A percentile compares a stretch with the other conserved stretches of the same genome.
Conservation (phyloP, 2,888 invertebrate species). For the Volucella zonaria region DNA sequence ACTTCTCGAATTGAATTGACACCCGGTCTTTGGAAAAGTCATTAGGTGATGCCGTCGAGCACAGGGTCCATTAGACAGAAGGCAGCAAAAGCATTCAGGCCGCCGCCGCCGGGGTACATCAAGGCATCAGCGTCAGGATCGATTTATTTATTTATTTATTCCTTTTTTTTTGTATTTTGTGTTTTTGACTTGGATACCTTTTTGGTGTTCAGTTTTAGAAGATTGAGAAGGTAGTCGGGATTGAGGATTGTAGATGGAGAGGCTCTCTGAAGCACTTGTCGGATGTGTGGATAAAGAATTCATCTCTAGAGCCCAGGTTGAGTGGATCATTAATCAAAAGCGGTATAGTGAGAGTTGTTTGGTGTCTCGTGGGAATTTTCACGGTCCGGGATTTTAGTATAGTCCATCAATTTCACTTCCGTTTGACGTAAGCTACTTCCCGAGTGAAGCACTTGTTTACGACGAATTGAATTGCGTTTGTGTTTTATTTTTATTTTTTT, state of each 20-base stretch:
- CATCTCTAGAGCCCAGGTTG: constrained; percentile 27
- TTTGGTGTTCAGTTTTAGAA: not conserved
- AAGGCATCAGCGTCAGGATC: constrained; percentile 44
- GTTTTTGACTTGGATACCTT: constrained; percentile 31
- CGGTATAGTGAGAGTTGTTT: constrained; percentile 32
- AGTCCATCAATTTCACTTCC: constrained; percentile 58
- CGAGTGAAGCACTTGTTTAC: not conserved
- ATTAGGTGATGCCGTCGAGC: constrained; percentile 8
- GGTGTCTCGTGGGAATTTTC: constrained; percentile 57
- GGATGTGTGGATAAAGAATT: constrained; percentile 45
- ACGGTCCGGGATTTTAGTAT: not conserved
- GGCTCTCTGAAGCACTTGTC: constrained; percentile 37
- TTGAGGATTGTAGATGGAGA: not conserved
- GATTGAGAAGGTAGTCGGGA: not conserved
- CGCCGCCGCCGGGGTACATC: not conserved
- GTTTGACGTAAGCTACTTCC: constrained; percentile 12
- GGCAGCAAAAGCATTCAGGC: constrained; percentile 8
- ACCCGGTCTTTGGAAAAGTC: constrained; percentile 52
- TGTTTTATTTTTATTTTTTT: too few species aligned
- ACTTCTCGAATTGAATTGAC: constrained; percentile 45
- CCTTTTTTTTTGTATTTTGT: not conserved
- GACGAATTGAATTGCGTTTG: not conserved
- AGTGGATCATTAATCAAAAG: constrained; percentile 64
- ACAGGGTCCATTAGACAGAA: constrained; percentile 37
- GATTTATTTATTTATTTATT: constrained; percentile 8